These are phyloP conservation scores for Colinus virginianus DNA, from an alignment of 2,113 vertebrate species.

Conservation along the genomic window DNA sequence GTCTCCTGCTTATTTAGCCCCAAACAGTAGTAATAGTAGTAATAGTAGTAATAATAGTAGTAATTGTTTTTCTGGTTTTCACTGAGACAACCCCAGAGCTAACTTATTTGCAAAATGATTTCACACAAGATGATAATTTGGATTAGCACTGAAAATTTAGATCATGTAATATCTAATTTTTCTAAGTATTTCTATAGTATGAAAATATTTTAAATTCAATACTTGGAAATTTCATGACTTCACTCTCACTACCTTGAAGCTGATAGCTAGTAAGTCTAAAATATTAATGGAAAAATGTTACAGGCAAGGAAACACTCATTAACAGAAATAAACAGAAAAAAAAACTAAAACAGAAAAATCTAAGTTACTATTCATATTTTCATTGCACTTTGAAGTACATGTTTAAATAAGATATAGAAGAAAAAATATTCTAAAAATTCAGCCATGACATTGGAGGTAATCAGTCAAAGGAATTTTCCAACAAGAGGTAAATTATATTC, in stretches of 20 bases:
- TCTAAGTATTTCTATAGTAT: background rate
- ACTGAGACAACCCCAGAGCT: background rate
- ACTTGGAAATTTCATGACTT: background rate
- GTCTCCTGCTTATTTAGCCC: background rate
- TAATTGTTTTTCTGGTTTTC: background rate
- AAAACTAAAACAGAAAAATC: background rate
- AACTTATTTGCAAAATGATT: background rate
- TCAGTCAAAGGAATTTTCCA: background rate
- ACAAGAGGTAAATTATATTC: background rate
- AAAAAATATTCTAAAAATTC: background rate
- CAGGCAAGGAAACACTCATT: background rate
- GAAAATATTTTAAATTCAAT: background rate
- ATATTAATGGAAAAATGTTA: background rate
- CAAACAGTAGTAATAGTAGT: background rate
- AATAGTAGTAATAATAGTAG: background rate
- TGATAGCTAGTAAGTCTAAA: background rate
- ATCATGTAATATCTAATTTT: background rate
- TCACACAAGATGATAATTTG: background rate
- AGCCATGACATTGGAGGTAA: background rate
- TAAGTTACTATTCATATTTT: background rate
- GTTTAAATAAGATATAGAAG: background rate
- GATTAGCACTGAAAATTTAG: background rate
- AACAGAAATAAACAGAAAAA: background rate
- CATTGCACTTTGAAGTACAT: background rate
- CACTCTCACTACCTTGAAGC: background rate